Conservation (phyloP, 2,888 invertebrate genomes). For the Lutraria lutraria region DNA sequence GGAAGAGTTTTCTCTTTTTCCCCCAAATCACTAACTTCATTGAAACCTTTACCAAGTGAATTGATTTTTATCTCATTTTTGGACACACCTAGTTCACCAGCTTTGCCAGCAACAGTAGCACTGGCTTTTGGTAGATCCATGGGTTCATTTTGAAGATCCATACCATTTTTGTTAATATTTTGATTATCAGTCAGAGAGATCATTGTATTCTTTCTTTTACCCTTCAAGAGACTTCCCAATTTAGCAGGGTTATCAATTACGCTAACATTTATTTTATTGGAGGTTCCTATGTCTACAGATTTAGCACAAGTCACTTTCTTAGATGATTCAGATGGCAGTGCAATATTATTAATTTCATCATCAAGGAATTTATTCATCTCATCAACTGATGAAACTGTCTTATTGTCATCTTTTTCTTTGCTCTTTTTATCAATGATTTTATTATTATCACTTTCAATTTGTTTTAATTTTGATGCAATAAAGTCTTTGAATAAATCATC, state of each 20-base stretch:
- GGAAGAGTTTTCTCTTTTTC: conserved; percentile 27
- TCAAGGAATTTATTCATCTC: conserved; percentile 80
- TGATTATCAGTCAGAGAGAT: neutral
- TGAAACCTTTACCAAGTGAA: neutral
- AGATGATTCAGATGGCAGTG: neutral
- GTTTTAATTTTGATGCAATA: conserved; percentile 76
- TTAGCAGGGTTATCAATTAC: conserved; percentile 35
- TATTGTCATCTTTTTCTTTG: conserved; percentile 41
- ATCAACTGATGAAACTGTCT: conserved; percentile 70
- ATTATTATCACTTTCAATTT: conserved; percentile 66
- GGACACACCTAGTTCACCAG: neutral
- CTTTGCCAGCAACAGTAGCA: neutral
- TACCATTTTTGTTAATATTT: neutral
- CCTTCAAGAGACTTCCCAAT: conserved; percentile 35
- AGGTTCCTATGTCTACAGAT: neutral
- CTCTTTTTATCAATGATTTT: conserved; percentile 25
- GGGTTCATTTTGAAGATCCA: neutral
- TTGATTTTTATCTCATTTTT: neutral
- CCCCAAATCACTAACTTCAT: neutral
- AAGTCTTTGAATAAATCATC: conserved; percentile 82
- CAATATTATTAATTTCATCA: conserved; percentile 74
- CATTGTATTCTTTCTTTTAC: neutral
- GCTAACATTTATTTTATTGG: conserved; percentile 6
- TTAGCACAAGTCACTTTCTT: neutral
- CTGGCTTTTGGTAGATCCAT: neutral